Percentiles rank a stretch among this genome's conserved stretches.
phyloP scores from a whole-genome alignment of 2,113 vertebrate species.

The Synchiropus splendidus region DNA sequence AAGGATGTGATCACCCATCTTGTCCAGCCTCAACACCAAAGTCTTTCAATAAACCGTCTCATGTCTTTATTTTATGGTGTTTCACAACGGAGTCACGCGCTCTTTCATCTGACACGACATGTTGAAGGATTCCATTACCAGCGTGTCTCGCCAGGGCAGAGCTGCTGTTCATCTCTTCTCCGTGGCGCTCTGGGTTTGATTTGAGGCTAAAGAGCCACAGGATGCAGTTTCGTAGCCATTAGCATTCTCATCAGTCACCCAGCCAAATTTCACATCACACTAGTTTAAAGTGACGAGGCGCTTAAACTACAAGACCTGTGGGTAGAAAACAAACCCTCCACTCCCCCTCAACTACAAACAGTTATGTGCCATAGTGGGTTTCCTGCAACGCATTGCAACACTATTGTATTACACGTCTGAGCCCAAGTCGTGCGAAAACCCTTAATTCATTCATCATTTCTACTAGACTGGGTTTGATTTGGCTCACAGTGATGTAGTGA shows the following conservation, averaged over 20 bases:
- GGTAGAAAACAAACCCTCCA: conserved; percentile 68
- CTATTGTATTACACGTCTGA: conserved; percentile 52
- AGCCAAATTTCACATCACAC: conserved; percentile 66
- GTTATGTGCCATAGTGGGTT: conserved; percentile 50
- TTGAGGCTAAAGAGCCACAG: conserved; percentile 70
- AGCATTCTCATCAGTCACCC: conserved; percentile 68
- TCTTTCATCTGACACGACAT: conserved; percentile 73
- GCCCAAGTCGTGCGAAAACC: conserved; percentile 23
- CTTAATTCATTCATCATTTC: too few relatives aligned
- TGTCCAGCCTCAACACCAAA: too few relatives aligned
- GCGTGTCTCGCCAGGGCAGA: conserved; percentile 50
- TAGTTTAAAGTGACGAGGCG: conserved; percentile 73
- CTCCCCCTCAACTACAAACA: conserved; percentile 62
- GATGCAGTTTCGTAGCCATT: conserved; percentile 65
- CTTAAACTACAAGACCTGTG: conserved; percentile 63
- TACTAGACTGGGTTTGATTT: conserved; percentile 1
- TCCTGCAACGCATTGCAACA: conserved; percentile 39
- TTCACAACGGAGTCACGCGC: conserved; percentile 42
- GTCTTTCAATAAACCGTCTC: too few relatives aligned
- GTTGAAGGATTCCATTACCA: conserved; percentile 76
- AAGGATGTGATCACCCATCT: too few relatives aligned
- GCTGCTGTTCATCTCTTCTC: conserved; percentile 66
- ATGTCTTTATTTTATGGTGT: background rate
- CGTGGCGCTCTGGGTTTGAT: conserved; percentile 76
- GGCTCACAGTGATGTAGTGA: conserved; percentile 6